These are phyloP conservation scores for Sceloporus tristichus DNA, from an alignment of 2,113 vertebrate species.

Conservation along the genomic window DNA sequence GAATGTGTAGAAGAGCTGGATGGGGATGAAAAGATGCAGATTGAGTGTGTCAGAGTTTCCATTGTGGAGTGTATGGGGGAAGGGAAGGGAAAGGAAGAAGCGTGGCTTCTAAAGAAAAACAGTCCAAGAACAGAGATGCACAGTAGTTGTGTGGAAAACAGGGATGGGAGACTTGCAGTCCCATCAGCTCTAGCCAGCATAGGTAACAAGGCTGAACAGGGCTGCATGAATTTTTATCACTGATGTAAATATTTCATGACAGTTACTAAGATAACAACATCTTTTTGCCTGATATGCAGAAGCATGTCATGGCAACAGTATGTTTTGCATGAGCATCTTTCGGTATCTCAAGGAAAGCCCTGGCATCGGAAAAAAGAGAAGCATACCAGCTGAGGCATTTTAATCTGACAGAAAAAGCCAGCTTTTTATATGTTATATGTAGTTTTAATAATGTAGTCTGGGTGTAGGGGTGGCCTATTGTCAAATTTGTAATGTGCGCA, in stretches of 20 bases:
- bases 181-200: not conserved
- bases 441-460: too few relatives aligned
- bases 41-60: constrained; percentile 80
- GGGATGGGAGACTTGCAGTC: not conserved
- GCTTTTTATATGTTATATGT: too few relatives aligned
- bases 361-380: not conserved
- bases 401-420: not conserved
- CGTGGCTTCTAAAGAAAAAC: constrained; percentile 71
- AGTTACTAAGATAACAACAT: not conserved
- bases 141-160: not conserved
- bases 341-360: not conserved
- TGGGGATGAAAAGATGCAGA: constrained; percentile 76
- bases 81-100: not conserved
- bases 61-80: constrained; percentile 64
- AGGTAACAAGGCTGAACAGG: too few relatives aligned
- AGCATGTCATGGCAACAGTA: not conserved
- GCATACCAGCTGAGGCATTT: not conserved
- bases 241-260: not conserved
- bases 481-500: too few relatives aligned
- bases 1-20: constrained; percentile 76
- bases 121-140: not conserved
- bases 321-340: not conserved
- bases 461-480: too few relatives aligned
- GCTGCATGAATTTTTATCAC: not conserved
- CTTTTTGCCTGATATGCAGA: not conserved